These are phyloP conservation scores for Catharus ustulatus DNA, from an alignment of 2,797 vertebrate species.

Conservation along the genomic window DNA sequence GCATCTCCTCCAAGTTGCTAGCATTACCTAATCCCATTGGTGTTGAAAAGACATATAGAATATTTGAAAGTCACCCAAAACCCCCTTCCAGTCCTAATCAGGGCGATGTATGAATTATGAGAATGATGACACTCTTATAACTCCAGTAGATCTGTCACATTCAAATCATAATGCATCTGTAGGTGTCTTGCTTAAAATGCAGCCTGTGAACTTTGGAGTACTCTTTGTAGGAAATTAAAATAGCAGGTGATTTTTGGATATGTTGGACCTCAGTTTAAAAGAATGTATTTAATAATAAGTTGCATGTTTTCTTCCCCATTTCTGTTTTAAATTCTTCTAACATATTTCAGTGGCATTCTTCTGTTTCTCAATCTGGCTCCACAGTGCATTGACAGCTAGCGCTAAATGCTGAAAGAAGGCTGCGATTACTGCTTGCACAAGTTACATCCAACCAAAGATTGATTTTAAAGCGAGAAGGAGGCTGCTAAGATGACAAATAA, in stretches of 20 bases:
- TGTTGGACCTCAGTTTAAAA: background rate
- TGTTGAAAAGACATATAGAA: background rate
- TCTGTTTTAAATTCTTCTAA: background rate
- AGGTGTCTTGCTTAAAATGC: background rate
- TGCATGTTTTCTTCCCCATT: background rate
- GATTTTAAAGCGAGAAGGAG: conserved; percentile 9
- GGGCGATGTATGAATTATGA: background rate
- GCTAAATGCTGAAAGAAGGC: background rate
- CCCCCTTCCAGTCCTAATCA: background rate
- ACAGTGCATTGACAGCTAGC: accelerated
- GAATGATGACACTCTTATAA: background rate
- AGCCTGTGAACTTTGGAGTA: background rate
- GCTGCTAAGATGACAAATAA: background rate
- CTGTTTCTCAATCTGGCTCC: background rate
- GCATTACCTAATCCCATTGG: background rate
- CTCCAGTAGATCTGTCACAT: background rate
- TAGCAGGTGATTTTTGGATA: background rate
- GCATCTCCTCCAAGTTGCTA: background rate
- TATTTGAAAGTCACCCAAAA: background rate
- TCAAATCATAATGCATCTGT: background rate
- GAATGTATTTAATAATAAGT: background rate
- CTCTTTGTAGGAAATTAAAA: background rate
- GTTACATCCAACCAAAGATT: background rate
- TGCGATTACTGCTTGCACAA: background rate
- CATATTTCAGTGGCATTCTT: background rate